Percentiles rank a stretch among this genome's conserved stretches.
Evolutionary conservation across 2,797 vertebrate genomes (phyloP).

Genomic region (Gadopsis bispinosus): DNA sequence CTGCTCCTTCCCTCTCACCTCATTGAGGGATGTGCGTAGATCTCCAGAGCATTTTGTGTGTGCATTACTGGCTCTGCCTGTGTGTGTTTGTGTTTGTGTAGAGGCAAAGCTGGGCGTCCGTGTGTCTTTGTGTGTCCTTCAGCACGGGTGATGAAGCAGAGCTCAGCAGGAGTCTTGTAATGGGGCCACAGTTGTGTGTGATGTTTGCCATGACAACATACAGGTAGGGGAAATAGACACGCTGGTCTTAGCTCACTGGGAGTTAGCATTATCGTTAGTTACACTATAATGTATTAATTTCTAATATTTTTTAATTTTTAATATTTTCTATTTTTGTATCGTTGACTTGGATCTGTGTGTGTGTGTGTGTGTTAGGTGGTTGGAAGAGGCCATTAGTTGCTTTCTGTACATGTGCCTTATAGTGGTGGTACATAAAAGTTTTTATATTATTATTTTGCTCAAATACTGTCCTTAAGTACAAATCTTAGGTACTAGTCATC

Average conservation of each 20-base stretch:
- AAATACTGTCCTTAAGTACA: background rate
- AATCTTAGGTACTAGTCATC: too few relatives aligned
- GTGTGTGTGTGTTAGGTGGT: background rate
- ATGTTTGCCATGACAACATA: constrained; percentile 26
- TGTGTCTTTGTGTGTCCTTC: constrained; percentile 13
- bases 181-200: constrained; percentile 48
- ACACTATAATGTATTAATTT: constrained; percentile 27
- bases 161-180: constrained; percentile 44
- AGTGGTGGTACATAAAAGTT: background rate
- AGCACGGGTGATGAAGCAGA: constrained; percentile 7
- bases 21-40: constrained; percentile 54
- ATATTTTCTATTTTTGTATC: background rate
- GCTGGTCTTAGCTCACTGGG: constrained; percentile 19
- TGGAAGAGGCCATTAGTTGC: background rate
- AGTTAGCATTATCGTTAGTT: constrained; percentile 28
- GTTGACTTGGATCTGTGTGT: background rate
- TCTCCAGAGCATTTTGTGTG: constrained; percentile 21
- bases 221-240: constrained; percentile 14
- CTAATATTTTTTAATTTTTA: too few relatives aligned
- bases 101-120: background rate
- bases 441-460: background rate
- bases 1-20: constrained; percentile 63
- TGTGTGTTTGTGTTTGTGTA: constrained; percentile 30
- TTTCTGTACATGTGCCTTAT: background rate
- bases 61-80: background rate